Evolutionary conservation across 2,797 vertebrate genomes (phyloP).

Genomic region (Peromyscus melanophrys): DNA sequence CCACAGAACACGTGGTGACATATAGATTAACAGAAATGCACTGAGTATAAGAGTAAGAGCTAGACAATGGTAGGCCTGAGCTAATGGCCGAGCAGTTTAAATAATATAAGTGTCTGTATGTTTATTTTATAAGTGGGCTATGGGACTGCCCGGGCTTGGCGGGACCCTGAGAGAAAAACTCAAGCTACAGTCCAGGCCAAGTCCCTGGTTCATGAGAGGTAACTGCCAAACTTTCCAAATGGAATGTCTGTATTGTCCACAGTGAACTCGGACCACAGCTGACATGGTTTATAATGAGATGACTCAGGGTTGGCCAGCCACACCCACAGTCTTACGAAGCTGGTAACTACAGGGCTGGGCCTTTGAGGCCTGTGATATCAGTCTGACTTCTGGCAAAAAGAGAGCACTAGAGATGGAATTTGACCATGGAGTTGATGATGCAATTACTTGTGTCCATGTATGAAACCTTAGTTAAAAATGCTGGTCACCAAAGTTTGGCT

Average conservation of each 20-base stretch:
- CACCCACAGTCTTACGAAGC: neutral
- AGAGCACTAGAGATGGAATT: neutral
- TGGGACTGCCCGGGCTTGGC: too few relatives aligned
- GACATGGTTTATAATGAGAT: neutral
- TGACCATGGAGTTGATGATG: neutral
- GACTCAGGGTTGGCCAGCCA: neutral
- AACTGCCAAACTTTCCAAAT: neutral
- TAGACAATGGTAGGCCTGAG: too few relatives aligned
- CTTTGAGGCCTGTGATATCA: neutral
- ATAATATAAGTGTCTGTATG: too few relatives aligned
- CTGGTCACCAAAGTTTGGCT: neutral
- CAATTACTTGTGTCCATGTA: neutral
- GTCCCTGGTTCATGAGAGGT: neutral
- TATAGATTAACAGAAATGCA: too few relatives aligned
- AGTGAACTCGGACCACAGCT: neutral
- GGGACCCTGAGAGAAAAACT: too few relatives aligned
- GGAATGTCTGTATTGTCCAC: neutral
- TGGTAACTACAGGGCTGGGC: neutral
- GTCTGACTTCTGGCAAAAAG: neutral
- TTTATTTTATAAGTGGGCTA: too few relatives aligned
- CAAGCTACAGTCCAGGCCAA: neutral
- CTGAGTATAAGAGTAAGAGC: too few relatives aligned
- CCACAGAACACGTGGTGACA: too few relatives aligned
- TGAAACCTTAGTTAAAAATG: neutral
- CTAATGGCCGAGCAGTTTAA: too few relatives aligned